A percentile compares a stretch with the other conserved stretches of the same genome.
phyloP scores from a whole-genome alignment of 1,140 invertebrate species.

The Leptopilina clavipes region DNA sequence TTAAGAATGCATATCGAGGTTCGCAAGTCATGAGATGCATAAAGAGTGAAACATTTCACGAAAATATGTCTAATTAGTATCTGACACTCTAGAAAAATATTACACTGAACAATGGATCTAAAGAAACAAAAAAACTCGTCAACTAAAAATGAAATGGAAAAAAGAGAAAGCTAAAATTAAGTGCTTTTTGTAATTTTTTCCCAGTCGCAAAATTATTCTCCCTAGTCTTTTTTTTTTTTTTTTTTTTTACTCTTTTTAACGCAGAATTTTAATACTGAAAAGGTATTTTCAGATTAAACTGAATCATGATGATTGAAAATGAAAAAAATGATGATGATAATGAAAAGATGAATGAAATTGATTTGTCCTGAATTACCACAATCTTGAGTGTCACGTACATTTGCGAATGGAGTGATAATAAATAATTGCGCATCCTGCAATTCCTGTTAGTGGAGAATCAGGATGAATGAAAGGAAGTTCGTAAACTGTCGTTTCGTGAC shows the following conservation, averaged over 20 bases:
- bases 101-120: too few species aligned
- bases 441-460: constrained; percentile 17
- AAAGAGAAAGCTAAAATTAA: too few species aligned
- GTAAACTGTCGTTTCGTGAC: constrained; percentile 28
- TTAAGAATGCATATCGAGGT: constrained; percentile 47
- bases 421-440: constrained; percentile 41
- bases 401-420: constrained; percentile 35
- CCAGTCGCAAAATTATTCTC: too few species aligned
- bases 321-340: not conserved
- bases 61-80: constrained; percentile 38
- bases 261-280: too few species aligned
- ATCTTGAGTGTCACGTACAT: constrained; percentile 44
- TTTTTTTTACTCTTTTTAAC: too few species aligned
- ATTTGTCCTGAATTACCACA: constrained; percentile 37
- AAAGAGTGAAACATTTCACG: constrained; percentile 42
- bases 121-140: too few species aligned
- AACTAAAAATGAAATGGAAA: too few species aligned
- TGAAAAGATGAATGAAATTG: constrained; percentile 40
- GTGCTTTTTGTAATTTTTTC: too few species aligned
- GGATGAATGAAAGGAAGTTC: constrained; percentile 34
- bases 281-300: too few species aligned
- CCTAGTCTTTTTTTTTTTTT: too few species aligned
- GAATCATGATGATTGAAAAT: too few species aligned
- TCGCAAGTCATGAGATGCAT: constrained; percentile 36
- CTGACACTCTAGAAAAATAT: not conserved